Evolutionary conservation across 2,113 vertebrate genomes (phyloP).

Genomic region (Anarhynchus alexandrinus): DNA sequence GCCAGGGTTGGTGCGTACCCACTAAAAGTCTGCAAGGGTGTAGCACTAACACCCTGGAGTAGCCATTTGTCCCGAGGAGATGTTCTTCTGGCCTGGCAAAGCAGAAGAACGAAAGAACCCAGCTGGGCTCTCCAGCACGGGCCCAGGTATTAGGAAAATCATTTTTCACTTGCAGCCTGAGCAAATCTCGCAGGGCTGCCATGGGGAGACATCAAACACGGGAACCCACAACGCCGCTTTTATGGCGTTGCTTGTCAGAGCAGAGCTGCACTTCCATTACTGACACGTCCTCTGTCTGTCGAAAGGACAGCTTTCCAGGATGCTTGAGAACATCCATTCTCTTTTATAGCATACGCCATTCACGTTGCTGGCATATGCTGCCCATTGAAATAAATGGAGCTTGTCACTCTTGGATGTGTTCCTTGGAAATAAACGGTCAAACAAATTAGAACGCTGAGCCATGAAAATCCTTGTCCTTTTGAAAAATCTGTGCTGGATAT

Average conservation of each 20-base stretch:
- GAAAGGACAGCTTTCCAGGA: slow-evolving; percentile 42
- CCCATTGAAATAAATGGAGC: slow-evolving; percentile 67
- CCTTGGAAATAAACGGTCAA: slow-evolving; percentile 62
- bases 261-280: slow-evolving; percentile 17
- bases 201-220: background rate
- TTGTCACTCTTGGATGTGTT: slow-evolving; percentile 66
- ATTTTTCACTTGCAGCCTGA: slow-evolving; percentile 4
- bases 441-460: slow-evolving; percentile 60
- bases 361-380: slow-evolving; percentile 53
- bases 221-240: background rate
- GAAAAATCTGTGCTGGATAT: slow-evolving; percentile 51
- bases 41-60: background rate
- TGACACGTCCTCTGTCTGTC: background rate
- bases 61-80: background rate
- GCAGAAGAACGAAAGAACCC: background rate
- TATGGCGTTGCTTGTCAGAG: slow-evolving; percentile 29
- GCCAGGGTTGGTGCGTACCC: rapidly evolving
- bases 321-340: slow-evolving; percentile 51
- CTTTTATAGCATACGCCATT: slow-evolving; percentile 50
- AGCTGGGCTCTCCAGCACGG: background rate
- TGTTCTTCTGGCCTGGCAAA: background rate
- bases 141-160: background rate
- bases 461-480: slow-evolving; percentile 53
- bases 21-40: background rate
- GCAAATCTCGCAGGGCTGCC: background rate